Evolutionary conservation across 1,140 invertebrate species (phyloP).

Genomic region (Lamellibrachia luymesi): DNA sequence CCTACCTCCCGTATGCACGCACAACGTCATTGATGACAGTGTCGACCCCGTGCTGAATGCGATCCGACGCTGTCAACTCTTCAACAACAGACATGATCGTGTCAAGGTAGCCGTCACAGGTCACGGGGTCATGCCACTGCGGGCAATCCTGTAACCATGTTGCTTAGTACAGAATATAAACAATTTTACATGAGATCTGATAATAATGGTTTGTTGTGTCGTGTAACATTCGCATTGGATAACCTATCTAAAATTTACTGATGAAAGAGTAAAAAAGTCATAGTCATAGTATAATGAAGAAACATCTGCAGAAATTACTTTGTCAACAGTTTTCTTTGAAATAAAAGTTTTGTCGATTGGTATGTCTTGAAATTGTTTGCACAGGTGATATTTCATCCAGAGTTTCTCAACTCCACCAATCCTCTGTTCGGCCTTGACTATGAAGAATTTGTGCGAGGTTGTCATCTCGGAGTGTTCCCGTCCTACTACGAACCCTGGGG

Average conservation of each 20-base stretch:
- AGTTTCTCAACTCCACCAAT: slow-evolving; percentile 97
- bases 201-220: not conserved
- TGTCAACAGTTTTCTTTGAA: not conserved
- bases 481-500: slow-evolving; percentile 99
- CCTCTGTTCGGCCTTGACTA: slow-evolving; percentile 98
- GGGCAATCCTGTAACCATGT: not conserved
- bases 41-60: slow-evolving; percentile 77
- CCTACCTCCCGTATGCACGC: slow-evolving; percentile 95
- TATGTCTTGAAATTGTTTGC: not conserved
- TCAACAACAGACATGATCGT: slow-evolving; percentile 90
- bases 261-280: too few species aligned
- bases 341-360: not conserved
- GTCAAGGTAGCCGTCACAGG: slow-evolving; percentile 74
- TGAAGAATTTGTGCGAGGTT: slow-evolving; percentile 98
- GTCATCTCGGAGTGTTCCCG: slow-evolving; percentile 97
- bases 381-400: slow-evolving; percentile 96
- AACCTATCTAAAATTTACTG: too few species aligned
- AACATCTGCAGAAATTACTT: not conserved
- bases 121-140: not conserved
- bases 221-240: not conserved
- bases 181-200: too few species aligned
- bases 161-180: too few species aligned
- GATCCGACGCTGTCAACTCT: slow-evolving; percentile 88
- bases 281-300: too few species aligned
- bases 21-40: slow-evolving; percentile 94